Percentiles rank a stretch among this genome's conserved stretches.
Evolutionary conservation across 2,113 vertebrate species (phyloP).

Genomic region (Daubentonia madagascariensis): DNA sequence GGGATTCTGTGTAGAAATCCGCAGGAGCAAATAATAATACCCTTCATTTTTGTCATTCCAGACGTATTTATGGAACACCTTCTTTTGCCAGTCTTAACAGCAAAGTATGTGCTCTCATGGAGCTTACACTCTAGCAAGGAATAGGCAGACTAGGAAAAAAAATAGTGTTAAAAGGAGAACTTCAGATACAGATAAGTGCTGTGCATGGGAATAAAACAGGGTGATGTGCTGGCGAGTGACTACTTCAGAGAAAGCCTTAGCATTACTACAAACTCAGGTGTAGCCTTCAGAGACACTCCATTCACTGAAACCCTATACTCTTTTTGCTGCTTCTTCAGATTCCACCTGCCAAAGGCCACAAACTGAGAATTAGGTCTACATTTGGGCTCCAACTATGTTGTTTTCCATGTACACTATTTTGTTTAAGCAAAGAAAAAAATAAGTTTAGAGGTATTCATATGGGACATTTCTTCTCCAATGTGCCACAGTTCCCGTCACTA

Average conservation of each 20-base stretch:
- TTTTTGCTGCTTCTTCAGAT: not conserved
- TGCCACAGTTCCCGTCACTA: not conserved
- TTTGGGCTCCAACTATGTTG: not conserved
- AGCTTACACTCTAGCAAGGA: not conserved
- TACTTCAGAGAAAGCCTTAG: not conserved
- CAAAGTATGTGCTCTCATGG: not conserved
- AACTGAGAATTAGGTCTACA: not conserved
- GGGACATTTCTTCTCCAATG: too few relatives aligned
- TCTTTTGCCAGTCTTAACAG: not conserved
- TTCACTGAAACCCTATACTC: not conserved
- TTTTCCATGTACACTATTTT: not conserved
- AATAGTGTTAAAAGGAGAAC: not conserved
- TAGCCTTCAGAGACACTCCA: not conserved
- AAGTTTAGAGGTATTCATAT: not conserved
- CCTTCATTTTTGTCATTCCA: not conserved
- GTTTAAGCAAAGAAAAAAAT: not conserved
- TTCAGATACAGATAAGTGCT: not conserved
- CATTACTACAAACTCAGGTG: not conserved
- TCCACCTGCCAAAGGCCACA: not conserved
- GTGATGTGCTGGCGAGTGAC: not conserved
- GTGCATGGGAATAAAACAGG: not conserved
- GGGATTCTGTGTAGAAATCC: not conserved
- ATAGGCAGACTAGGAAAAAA: not conserved
- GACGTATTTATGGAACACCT: not conserved
- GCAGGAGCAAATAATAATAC: not conserved